These are phyloP conservation scores for Falco rusticolus DNA, from an alignment of 2,797 vertebrate species.

Conservation along the genomic window DNA sequence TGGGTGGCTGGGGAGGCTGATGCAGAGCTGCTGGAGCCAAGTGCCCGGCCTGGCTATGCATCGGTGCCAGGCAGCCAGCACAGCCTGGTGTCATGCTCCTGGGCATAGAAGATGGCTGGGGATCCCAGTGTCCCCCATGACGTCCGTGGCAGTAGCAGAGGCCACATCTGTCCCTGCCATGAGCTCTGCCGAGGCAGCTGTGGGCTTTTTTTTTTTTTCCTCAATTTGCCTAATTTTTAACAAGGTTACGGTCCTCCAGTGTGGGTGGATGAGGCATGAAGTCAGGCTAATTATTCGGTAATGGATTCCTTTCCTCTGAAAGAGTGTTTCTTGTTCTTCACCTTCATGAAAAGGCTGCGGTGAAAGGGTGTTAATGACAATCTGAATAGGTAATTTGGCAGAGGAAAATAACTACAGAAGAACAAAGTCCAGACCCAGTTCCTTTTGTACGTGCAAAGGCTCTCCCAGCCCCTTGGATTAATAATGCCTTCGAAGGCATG, in stretches of 20 bases:
- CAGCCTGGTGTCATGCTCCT: not conserved
- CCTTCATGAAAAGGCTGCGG: not conserved
- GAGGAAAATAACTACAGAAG: not conserved
- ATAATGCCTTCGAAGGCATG: not conserved
- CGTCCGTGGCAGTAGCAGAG: not conserved
- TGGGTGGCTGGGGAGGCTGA: not conserved
- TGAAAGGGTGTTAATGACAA: not conserved
- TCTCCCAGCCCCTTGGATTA: not conserved
- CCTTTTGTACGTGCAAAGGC: accelerated
- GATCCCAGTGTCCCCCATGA: not conserved
- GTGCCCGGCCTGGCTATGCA: no score
- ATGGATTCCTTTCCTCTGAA: not conserved
- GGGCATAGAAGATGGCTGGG: not conserved
- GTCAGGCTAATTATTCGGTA: not conserved
- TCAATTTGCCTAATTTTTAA: not conserved
- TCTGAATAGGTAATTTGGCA: not conserved
- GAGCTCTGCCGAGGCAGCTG: not conserved
- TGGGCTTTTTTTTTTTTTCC: not conserved
- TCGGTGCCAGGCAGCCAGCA: not conserved
- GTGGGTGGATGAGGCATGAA: not conserved
- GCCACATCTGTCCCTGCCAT: not conserved
- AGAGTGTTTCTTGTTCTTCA: accelerated
- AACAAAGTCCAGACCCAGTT: not conserved
- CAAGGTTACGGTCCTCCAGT: not conserved
- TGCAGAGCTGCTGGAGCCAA: not conserved